These are phyloP conservation scores for Synanceia verrucosa DNA, from an alignment of 2,797 vertebrate genomes.

Conservation along the genomic window DNA sequence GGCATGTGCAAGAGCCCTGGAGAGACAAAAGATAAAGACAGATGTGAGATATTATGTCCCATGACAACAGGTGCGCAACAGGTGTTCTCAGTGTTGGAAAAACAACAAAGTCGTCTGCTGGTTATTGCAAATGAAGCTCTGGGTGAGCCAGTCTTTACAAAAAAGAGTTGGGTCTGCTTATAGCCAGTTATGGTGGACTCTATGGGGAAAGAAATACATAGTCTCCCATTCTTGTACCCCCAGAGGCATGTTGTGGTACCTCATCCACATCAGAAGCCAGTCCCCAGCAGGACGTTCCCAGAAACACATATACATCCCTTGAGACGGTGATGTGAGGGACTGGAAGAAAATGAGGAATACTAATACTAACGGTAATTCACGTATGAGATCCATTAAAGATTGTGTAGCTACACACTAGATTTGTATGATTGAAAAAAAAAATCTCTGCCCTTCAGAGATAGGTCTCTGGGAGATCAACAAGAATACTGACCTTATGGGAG, in stretches of 20 bases:
- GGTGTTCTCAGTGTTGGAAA: conserved; percentile 53
- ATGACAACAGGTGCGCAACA: conserved; percentile 53
- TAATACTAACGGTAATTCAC: too few species aligned
- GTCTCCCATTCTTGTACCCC: neutral
- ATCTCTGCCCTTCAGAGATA: too few species aligned
- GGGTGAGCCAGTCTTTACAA: conserved; percentile 47
- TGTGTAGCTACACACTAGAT: too few species aligned
- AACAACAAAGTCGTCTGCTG: conserved; percentile 57
- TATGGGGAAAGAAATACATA: conserved; percentile 20
- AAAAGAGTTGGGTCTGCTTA: conserved; percentile 22
- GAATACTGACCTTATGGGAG: too few species aligned
- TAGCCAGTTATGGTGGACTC: conserved; percentile 52
- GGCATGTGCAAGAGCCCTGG: conserved; percentile 95
- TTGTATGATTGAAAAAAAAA: too few species aligned
- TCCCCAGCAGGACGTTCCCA: conserved; percentile 27
- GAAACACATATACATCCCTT: conserved; percentile 8
- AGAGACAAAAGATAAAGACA: conserved; percentile 48
- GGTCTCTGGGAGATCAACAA: too few species aligned
- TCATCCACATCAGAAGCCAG: conserved; percentile 50
- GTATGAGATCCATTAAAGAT: too few species aligned
- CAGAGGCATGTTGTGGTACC: conserved; percentile 31
- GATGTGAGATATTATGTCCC: neutral
- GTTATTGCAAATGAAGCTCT: conserved; percentile 69
- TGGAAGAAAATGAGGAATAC: neutral
- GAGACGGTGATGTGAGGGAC: neutral